These are phyloP conservation scores for Salvelinus alpinus DNA, from an alignment of 2,113 vertebrate genomes.

Conservation along the genomic window DNA sequence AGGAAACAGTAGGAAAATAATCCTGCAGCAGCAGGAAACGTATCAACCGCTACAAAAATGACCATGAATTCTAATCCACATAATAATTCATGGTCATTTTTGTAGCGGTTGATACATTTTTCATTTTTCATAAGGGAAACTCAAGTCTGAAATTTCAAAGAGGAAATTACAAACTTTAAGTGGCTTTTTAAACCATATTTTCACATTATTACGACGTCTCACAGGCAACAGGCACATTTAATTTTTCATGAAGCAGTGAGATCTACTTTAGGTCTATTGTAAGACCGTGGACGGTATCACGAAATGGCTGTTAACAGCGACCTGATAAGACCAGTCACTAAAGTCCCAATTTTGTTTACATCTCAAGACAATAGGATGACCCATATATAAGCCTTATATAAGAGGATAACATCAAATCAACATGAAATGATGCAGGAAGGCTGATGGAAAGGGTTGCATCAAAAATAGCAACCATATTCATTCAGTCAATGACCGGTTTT, in stretches of 20 bases:
- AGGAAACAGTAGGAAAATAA: no score
- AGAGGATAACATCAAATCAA: constrained; percentile 37
- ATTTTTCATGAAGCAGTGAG: background rate
- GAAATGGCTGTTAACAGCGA: background rate
- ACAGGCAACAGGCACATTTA: background rate
- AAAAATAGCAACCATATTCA: constrained; percentile 28
- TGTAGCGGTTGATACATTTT: no score
- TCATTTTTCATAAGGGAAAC: no score
- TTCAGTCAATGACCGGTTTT: constrained; percentile 30
- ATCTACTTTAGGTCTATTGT: background rate
- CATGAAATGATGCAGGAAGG: background rate
- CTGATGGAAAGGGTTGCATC: constrained; percentile 8
- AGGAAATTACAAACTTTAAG: no score
- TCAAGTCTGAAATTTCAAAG: no score
- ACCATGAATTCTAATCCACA: no score
- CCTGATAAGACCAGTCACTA: background rate
- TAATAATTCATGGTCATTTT: no score
- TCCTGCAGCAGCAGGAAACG: background rate
- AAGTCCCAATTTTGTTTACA: constrained; percentile 9
- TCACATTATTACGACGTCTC: background rate
- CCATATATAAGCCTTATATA: constrained; percentile 28
- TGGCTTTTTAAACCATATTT: constrained; percentile 6
- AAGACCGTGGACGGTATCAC: background rate
- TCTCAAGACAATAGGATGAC: constrained; percentile 19
- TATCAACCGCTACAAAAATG: no score